Percentiles rank a stretch among this genome's conserved stretches.
Evolutionary conservation across 2,888 invertebrate genomes (phyloP).

Genomic region (Odontocolon sp.): DNA sequence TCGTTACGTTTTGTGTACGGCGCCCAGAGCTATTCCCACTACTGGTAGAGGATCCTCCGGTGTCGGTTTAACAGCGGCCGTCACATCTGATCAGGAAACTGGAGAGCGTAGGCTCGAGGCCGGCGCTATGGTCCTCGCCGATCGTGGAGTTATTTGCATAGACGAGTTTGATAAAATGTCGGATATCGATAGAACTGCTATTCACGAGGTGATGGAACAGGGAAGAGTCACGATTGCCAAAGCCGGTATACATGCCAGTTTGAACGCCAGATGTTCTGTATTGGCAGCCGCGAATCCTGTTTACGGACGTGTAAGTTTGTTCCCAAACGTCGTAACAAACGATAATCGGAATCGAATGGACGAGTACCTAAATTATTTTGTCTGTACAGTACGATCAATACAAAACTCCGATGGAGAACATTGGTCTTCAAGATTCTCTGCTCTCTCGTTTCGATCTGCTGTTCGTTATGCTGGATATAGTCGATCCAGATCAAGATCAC

Average conservation of each 20-base stretch:
- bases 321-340: neutral
- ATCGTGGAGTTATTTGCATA: conserved; percentile 97
- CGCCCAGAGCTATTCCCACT: conserved; percentile 97
- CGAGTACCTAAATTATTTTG: conserved; percentile 1
- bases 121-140: conserved; percentile 99
- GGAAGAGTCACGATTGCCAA: conserved; percentile 98
- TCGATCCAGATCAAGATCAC: conserved; percentile 94
- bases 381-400: conserved; percentile 96
- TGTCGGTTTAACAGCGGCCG: conserved; percentile 99
- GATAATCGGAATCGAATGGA: neutral
- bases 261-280: conserved; percentile 98
- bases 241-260: conserved; percentile 98
- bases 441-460: conserved; percentile 98
- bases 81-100: conserved; percentile 97
- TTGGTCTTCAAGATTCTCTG: conserved; percentile 98
- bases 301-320: conserved; percentile 90
- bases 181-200: conserved; percentile 98
- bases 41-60: conserved; percentile 99
- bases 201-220: conserved; percentile 99
- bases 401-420: conserved; percentile 99
- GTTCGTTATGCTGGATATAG: conserved; percentile 97
- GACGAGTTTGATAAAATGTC: conserved; percentile 99
- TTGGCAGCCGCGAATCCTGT: conserved; percentile 99
- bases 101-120: conserved; percentile 95
- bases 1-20: conserved; percentile 96